These are phyloP conservation scores for Podarcis muralis DNA, from an alignment of 2,113 vertebrate genomes.

Conservation along the genomic window DNA sequence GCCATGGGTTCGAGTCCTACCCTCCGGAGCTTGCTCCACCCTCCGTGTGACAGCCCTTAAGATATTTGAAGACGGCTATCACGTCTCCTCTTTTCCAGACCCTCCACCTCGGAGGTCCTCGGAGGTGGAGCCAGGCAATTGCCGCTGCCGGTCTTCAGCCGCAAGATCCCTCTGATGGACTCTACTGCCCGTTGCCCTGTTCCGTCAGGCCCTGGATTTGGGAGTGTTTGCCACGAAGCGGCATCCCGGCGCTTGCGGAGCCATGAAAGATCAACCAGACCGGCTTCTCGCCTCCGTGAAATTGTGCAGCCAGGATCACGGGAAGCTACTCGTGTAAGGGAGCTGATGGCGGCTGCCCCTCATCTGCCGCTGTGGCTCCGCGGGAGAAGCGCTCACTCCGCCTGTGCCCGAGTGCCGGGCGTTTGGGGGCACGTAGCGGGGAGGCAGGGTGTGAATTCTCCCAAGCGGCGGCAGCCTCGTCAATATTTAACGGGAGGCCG, in stretches of 20 bases:
- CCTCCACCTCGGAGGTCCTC: too few species aligned
- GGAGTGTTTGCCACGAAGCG: slow-evolving; percentile 46
- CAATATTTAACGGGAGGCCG: slow-evolving; percentile 57
- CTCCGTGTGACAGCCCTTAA: too few species aligned
- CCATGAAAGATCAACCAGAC: slow-evolving; percentile 70
- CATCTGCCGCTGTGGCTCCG: background rate
- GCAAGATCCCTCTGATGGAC: too few species aligned
- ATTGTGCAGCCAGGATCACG: slow-evolving; percentile 50
- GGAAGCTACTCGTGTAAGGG: slow-evolving; percentile 45
- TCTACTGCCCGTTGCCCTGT: background rate
- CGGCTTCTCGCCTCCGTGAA: slow-evolving; percentile 47
- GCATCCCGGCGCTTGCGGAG: slow-evolving; percentile 24
- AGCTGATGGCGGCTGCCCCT: slow-evolving; percentile 13
- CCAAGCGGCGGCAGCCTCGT: slow-evolving; percentile 35
- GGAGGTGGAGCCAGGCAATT: background rate
- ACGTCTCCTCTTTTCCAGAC: too few species aligned
- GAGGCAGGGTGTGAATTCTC: background rate
- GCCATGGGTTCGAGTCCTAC: background rate
- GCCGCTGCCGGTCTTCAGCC: background rate
- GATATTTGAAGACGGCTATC: too few species aligned
- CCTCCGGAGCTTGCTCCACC: too few species aligned
- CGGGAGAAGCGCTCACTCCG: background rate
- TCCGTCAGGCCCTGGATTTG: background rate
- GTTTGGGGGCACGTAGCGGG: background rate
- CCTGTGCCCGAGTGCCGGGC: background rate